These are phyloP conservation scores for Macrophya alboannulata DNA, from an alignment of 2,888 invertebrate genomes.

Conservation along the genomic window DNA sequence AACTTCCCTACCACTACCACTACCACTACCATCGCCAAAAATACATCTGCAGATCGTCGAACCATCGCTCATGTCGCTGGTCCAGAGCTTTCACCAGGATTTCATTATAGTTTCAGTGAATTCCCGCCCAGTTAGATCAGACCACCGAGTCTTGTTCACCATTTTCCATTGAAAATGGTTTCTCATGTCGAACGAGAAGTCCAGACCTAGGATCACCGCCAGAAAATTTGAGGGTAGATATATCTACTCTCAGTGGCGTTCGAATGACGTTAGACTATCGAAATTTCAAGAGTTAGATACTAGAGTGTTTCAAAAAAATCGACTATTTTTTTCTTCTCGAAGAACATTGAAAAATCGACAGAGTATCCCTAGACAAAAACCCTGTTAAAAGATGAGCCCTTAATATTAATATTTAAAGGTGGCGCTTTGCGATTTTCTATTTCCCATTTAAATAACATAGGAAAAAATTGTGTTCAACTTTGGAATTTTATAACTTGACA, in stretches of 20 bases:
- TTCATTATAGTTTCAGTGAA: slow-evolving; percentile 45
- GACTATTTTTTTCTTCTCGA: too few species aligned
- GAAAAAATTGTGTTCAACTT: too few species aligned
- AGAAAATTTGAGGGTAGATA: slow-evolving; percentile 17
- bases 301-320: too few species aligned
- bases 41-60: slow-evolving; percentile 21
- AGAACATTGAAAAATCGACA: too few species aligned
- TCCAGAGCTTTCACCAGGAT: slow-evolving; percentile 40
- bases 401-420: too few species aligned
- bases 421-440: too few species aligned
- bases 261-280: background rate
- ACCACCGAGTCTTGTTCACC: background rate
- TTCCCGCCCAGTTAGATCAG: slow-evolving; percentile 3
- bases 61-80: slow-evolving; percentile 19
- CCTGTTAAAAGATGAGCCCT: too few species aligned
- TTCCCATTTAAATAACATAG: too few species aligned
- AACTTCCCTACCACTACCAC: background rate
- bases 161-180: slow-evolving; percentile 23
- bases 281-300: slow-evolving; percentile 3
- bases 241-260: background rate
- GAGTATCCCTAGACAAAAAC: too few species aligned
- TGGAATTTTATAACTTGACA: too few species aligned
- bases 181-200: background rate
- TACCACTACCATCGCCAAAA: background rate
- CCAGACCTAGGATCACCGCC: background rate